phyloP scores from a whole-genome alignment of 2,797 vertebrate species.

The Megalops cyprinoides region DNA sequence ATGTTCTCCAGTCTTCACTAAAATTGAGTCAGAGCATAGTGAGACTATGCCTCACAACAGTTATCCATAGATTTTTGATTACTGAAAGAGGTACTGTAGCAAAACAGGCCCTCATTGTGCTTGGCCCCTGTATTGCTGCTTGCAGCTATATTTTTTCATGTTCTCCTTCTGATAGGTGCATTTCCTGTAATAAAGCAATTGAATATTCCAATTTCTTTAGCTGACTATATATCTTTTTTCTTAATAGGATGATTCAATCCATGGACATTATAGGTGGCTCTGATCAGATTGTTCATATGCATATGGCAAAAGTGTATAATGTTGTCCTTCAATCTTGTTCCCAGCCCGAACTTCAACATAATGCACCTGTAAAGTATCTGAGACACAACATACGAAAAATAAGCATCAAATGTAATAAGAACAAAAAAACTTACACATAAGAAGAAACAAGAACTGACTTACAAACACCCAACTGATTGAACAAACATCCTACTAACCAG shows the following conservation, averaged over 20 bases:
- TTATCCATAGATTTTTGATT: too few species aligned
- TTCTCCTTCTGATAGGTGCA: too few species aligned
- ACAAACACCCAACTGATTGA: conserved; percentile 4
- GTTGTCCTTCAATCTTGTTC: neutral
- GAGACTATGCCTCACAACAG: too few species aligned
- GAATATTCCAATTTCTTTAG: too few species aligned
- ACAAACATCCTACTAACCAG: neutral
- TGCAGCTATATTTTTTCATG: too few species aligned
- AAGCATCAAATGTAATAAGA: neutral
- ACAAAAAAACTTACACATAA: neutral
- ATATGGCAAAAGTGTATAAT: neutral
- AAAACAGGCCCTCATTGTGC: too few species aligned
- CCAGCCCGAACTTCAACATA: neutral
- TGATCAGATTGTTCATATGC: conserved; percentile 17
- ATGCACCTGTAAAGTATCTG: too few species aligned
- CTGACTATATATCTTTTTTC: conserved; percentile 6
- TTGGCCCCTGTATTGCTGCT: too few species aligned
- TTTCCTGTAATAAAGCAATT: too few species aligned
- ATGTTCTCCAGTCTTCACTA: too few species aligned
- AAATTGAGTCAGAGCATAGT: too few species aligned
- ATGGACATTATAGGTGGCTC: conserved; percentile 16
- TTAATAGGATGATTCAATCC: conserved; percentile 26
- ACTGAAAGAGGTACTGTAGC: too few species aligned
- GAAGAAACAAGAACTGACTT: neutral
- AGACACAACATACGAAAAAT: neutral